Evolutionary conservation across 2,888 invertebrate species (phyloP).

Genomic region (Polydrusus cervinus): DNA sequence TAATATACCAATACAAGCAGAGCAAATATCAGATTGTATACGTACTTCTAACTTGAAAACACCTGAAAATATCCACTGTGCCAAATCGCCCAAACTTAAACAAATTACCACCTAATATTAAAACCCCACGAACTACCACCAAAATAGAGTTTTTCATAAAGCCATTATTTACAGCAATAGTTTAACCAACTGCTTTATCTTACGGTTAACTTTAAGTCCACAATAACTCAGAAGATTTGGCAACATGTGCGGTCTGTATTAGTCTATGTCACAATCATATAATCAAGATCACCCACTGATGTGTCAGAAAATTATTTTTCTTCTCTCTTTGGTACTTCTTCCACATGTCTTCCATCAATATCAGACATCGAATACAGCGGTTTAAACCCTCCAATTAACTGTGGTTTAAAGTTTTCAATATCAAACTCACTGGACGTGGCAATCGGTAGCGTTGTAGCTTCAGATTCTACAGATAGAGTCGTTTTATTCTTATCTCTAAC

Average conservation of each 20-base stretch:
- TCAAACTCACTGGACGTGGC: slow-evolving; percentile 75
- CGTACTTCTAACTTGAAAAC: not conserved
- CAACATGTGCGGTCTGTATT: not conserved
- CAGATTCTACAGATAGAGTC: slow-evolving; percentile 60
- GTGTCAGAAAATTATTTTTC: slow-evolving; percentile 25
- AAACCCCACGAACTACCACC: slow-evolving; percentile 30
- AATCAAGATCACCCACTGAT: no score
- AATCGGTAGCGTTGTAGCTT: slow-evolving; percentile 65
- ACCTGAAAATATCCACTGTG: slow-evolving; percentile 3
- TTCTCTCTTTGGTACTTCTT: slow-evolving; percentile 57
- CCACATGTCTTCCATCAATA: slow-evolving; percentile 56
- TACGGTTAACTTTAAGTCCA: slow-evolving; percentile 41
- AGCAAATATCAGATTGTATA: not conserved
- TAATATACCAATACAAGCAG: not conserved
- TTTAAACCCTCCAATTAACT: slow-evolving; percentile 80
- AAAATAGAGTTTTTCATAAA: slow-evolving; percentile 6
- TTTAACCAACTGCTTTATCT: slow-evolving; percentile 23
- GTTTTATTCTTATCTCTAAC: slow-evolving; percentile 68
- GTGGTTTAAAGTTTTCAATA: slow-evolving; percentile 80
- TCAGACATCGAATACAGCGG: slow-evolving; percentile 76
- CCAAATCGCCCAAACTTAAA: not conserved
- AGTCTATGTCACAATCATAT: no score
- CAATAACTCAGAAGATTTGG: not conserved
- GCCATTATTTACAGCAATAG: slow-evolving; percentile 21
- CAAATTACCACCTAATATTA: slow-evolving; percentile 8